Percentiles rank a stretch among this genome's conserved stretches.
Conservation (phyloP, 2,797 vertebrate species). For the Momotus momota region DNA sequence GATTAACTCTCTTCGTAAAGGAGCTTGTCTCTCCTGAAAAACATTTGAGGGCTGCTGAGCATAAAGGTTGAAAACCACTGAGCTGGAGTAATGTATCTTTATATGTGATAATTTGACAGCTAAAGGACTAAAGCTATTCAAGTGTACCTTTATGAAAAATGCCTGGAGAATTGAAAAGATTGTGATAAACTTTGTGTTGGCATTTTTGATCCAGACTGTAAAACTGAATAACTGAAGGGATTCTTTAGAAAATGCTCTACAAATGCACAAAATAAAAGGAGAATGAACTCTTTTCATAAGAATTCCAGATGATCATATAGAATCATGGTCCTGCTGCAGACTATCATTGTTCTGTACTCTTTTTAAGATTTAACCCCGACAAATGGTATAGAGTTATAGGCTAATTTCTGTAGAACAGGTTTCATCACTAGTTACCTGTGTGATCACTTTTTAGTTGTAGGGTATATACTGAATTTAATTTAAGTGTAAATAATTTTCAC, state of each 20-base stretch:
- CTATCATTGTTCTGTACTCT: not conserved
- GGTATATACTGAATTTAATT: not conserved
- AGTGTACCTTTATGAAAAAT: constrained; percentile 36
- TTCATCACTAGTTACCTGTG: not conserved
- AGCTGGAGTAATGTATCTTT: constrained; percentile 53
- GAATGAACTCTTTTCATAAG: constrained; percentile 10
- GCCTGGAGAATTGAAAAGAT: constrained; percentile 46
- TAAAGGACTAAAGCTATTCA: constrained; percentile 58
- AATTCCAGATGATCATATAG: constrained; percentile 15
- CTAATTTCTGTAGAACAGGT: not conserved
- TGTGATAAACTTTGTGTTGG: constrained; percentile 45
- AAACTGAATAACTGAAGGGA: constrained; percentile 28
- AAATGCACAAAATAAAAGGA: constrained; percentile 20
- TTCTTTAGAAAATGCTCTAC: constrained; percentile 38
- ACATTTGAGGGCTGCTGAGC: not conserved
- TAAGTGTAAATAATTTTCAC: not conserved
- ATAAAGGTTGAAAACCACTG: constrained; percentile 52
- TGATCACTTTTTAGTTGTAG: not conserved
- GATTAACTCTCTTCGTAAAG: not conserved
- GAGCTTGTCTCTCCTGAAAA: constrained; percentile 19
- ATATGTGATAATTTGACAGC: constrained; percentile 54
- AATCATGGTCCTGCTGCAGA: not conserved
- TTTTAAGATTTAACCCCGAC: not conserved
- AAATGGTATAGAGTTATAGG: not conserved
- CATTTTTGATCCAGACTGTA: constrained; percentile 51